These are phyloP conservation scores for Acanthurus tractus DNA, from an alignment of 2,797 vertebrate genomes.

Conservation along the genomic window DNA sequence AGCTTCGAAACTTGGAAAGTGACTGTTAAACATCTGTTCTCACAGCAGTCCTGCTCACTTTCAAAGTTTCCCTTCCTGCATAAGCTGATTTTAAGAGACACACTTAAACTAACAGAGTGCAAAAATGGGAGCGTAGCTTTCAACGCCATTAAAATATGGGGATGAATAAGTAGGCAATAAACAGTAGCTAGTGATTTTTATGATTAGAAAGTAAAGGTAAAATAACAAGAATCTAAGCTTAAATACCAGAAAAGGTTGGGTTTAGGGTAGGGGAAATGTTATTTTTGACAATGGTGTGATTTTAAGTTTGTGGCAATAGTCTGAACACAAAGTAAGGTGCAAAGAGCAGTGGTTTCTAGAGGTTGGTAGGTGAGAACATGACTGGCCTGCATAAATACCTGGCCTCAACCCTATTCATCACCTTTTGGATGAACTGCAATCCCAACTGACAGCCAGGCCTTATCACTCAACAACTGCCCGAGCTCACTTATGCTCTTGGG, in stretches of 20 bases:
- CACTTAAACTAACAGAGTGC: not conserved
- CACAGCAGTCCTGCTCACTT: slow-evolving; percentile 54
- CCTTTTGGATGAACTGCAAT: not conserved
- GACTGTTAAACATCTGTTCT: slow-evolving; percentile 64
- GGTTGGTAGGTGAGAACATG: not conserved
- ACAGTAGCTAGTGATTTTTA: not conserved
- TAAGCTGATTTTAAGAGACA: slow-evolving; percentile 1
- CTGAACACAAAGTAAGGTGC: not conserved
- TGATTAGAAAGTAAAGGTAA: not conserved
- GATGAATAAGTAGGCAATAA: not conserved
- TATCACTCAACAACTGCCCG: not conserved
- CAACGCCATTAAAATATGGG: not conserved
- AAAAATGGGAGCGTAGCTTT: not conserved
- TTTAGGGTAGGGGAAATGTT: not conserved
- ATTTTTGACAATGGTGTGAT: not conserved
- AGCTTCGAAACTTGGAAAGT: slow-evolving; percentile 39
- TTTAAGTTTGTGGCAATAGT: not conserved
- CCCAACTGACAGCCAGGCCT: not conserved
- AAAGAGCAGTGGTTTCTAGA: not conserved
- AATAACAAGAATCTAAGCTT: too few species aligned
- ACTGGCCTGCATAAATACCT: not conserved
- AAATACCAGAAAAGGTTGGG: too few species aligned
- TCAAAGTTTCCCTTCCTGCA: slow-evolving; percentile 5
- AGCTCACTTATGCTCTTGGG: slow-evolving; percentile 1
- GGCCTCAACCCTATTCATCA: not conserved